Conservation (phyloP, 2,888 invertebrate genomes). For the Aporophyla lueneburgensis region DNA sequence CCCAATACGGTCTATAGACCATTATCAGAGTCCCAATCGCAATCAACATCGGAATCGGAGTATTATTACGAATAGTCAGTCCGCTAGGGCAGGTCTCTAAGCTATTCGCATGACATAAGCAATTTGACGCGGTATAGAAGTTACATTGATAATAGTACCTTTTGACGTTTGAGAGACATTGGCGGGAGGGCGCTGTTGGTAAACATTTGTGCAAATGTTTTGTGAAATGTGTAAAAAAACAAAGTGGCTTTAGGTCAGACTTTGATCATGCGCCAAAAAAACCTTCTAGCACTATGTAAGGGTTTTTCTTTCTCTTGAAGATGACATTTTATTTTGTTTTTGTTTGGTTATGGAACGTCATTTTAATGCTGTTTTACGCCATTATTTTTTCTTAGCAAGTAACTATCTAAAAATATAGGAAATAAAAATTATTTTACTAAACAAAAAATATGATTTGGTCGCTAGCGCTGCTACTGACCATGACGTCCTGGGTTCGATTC, state of each 20-base stretch:
- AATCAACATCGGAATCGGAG: conserved; percentile 48
- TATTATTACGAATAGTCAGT: conserved; percentile 45
- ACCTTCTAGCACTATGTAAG: too few species aligned
- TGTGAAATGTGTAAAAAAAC: too few species aligned
- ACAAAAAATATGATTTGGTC: too few species aligned
- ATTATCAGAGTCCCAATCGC: conserved; percentile 44
- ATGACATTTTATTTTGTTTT: background rate
- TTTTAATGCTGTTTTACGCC: too few species aligned
- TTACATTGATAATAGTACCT: background rate
- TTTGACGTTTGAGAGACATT: background rate
- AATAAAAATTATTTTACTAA: too few species aligned
- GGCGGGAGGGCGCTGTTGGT: background rate
- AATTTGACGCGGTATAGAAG: conserved; percentile 26
- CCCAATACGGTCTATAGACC: conserved; percentile 24
- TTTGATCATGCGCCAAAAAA: too few species aligned
- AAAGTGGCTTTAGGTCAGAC: too few species aligned
- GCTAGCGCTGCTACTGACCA: too few species aligned
- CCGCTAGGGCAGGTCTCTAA: background rate
- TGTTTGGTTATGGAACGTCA: background rate
- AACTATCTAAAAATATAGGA: too few species aligned
- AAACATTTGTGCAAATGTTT: background rate
- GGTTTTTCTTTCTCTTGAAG: background rate
- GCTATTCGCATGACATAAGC: conserved; percentile 14
- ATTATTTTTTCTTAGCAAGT: too few species aligned
- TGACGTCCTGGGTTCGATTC: too few species aligned